These are phyloP conservation scores for Seriola rivoliana DNA, from an alignment of 2,113 vertebrate genomes.

Conservation along the genomic window DNA sequence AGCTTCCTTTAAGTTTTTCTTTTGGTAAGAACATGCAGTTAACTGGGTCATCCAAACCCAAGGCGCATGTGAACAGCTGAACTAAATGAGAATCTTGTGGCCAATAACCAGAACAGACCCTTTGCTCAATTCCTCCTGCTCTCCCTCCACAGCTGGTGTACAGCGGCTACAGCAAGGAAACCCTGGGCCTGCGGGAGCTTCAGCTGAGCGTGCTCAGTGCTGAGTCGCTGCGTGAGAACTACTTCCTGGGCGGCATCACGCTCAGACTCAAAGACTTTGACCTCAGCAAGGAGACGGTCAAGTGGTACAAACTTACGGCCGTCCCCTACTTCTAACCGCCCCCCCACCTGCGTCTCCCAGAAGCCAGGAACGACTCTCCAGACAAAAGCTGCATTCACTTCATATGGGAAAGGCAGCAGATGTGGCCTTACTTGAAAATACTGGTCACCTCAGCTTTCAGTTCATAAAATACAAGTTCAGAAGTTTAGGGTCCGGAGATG, in stretches of 20 bases:
- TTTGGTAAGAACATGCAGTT: neutral
- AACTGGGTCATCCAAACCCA: neutral
- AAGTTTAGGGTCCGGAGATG: neutral
- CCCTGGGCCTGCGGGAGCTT: slow-evolving; percentile 91
- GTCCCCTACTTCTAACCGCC: slow-evolving; percentile 88
- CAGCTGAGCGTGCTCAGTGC: slow-evolving; percentile 97
- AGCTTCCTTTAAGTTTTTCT: neutral
- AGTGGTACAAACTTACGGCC: slow-evolving; percentile 94
- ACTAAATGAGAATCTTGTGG: neutral
- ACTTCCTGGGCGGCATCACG: slow-evolving; percentile 94
- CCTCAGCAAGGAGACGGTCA: slow-evolving; percentile 95
- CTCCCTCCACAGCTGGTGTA: slow-evolving; percentile 91
- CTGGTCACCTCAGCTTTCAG: slow-evolving; percentile 33
- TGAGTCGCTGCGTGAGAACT: slow-evolving; percentile 97
- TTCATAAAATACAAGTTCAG: neutral
- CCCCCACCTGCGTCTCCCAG: neutral
- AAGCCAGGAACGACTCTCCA: slow-evolving; percentile 17
- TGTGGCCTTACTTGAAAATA: slow-evolving; percentile 55
- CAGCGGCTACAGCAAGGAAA: slow-evolving; percentile 94
- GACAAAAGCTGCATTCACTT: slow-evolving; percentile 44
- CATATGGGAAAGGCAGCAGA: slow-evolving; percentile 37
- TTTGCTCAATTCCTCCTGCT: slow-evolving; percentile 3
- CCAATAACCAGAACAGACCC: neutral
- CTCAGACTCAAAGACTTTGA: slow-evolving; percentile 96
- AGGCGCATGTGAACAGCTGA: neutral